These are phyloP conservation scores for Leptinotarsa texana DNA, from an alignment of 1,140 invertebrate genomes.

Conservation along the genomic window DNA sequence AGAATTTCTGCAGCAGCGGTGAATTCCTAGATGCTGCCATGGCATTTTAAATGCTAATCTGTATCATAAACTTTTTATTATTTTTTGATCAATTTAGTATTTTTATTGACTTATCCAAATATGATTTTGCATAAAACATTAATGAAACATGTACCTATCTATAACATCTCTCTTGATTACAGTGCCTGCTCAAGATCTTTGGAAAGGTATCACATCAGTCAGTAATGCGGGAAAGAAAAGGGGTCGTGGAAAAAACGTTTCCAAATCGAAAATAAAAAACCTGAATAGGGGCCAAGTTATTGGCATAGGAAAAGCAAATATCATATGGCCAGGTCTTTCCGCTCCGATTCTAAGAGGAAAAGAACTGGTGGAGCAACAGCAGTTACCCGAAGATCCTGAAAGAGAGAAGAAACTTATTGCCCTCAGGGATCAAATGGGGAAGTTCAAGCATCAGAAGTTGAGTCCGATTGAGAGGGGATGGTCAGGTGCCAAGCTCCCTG, in stretches of 20 bases:
- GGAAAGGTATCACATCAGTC: constrained; percentile 93
- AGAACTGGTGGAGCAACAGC: constrained; percentile 71
- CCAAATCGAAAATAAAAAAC: constrained; percentile 75
- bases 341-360: constrained; percentile 77
- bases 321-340: constrained; percentile 92
- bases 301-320: constrained; percentile 77
- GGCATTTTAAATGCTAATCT: no score
- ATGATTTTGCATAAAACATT: background rate
- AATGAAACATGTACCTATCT: background rate
- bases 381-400: constrained; percentile 73
- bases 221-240: constrained; percentile 95
- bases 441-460: constrained; percentile 64
- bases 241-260: constrained; percentile 85
- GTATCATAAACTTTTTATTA: no score
- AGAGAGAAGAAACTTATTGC: constrained; percentile 71
- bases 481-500: constrained; percentile 79
- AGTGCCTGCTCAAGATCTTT: constrained; percentile 82
- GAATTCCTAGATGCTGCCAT: no score
- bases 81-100: no score
- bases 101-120: background rate
- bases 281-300: constrained; percentile 90
- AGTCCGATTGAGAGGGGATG: constrained; percentile 87
- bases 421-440: constrained; percentile 73
- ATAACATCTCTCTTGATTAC: constrained; percentile 28
- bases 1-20: no score